Percentiles rank a stretch among this genome's conserved stretches.
These are phyloP conservation scores for Thyatira batis DNA, from an alignment of 2,888 invertebrate genomes.

Conservation along the genomic window DNA sequence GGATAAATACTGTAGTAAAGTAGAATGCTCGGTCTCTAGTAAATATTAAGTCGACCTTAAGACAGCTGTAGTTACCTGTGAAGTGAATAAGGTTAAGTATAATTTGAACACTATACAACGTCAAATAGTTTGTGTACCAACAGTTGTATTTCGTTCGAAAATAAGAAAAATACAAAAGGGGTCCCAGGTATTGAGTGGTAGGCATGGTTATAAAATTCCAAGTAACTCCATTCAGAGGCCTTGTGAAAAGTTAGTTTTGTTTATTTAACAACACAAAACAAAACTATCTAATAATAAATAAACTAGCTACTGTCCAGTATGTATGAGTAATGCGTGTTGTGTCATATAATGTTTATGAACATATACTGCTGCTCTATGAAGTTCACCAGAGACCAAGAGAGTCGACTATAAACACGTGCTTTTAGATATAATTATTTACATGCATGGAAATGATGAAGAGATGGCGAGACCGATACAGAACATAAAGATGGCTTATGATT, in stretches of 20 bases:
- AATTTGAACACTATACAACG: constrained; percentile 42
- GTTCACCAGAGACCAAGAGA: constrained; percentile 46
- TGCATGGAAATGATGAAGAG: constrained; percentile 55
- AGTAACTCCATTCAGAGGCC: constrained; percentile 82
- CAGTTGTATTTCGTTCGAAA: constrained; percentile 37
- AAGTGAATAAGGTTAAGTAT: constrained; percentile 68
- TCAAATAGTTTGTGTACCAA: constrained; percentile 17
- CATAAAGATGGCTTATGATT: constrained; percentile 43
- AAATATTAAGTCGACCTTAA: constrained; percentile 93
- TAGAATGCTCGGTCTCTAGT: constrained; percentile 94
- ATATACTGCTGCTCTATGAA: constrained; percentile 49
- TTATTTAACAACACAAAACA: constrained; percentile 57
- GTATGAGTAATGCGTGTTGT: constrained; percentile 81
- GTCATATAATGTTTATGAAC: constrained; percentile 58
- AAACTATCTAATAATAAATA: constrained; percentile 43
- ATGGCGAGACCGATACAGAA: constrained; percentile 45
- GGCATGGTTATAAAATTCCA: constrained; percentile 67
- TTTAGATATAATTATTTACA: constrained; percentile 48
- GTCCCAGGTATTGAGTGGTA: constrained; percentile 36
- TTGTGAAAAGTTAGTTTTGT: constrained; percentile 59
- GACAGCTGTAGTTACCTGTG: constrained; percentile 94
- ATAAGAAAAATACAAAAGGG: constrained; percentile 35
- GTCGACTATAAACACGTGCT: constrained; percentile 58
- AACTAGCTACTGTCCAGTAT: constrained; percentile 70
- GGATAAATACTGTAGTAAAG: constrained; percentile 95